Evolutionary conservation across 2,888 invertebrate genomes (phyloP).

Genomic region (Dexiosoma caninum): DNA sequence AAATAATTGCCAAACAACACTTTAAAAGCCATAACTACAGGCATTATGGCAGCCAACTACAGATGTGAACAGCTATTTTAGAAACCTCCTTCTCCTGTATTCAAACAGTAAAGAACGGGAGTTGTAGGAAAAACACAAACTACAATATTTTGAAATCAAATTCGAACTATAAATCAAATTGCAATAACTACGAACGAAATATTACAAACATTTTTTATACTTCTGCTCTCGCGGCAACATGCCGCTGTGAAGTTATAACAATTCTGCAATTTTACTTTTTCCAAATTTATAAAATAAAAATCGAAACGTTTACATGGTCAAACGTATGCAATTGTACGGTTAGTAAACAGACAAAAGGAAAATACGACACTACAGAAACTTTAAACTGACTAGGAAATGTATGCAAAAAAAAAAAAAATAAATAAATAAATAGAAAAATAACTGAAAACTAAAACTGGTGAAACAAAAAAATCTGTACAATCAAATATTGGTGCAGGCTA

Average conservation of each 20-base stretch:
- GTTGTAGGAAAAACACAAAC: neutral
- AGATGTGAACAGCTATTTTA: conserved; percentile 1
- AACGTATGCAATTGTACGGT: conserved; percentile 33
- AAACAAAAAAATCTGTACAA: no score
- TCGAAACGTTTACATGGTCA: conserved; percentile 60
- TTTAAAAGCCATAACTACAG: conserved; percentile 35
- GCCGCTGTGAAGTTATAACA: neutral
- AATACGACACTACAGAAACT: conserved; percentile 16
- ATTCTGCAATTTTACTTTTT: conserved; percentile 38
- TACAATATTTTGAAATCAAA: conserved; percentile 39
- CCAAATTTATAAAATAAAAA: conserved; percentile 58
- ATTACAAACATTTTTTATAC: conserved; percentile 19
- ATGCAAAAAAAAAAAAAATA: conserved; percentile 21
- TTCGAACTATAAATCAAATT: conserved; percentile 11
- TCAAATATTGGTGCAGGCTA: conserved; percentile 18
- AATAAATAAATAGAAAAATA: neutral
- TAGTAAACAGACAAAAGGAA: conserved; percentile 28
- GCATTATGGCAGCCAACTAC: neutral
- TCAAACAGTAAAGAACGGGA: neutral
- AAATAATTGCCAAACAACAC: conserved; percentile 55
- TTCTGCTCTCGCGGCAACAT: neutral
- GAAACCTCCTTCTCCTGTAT: neutral
- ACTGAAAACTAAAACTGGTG: no score
- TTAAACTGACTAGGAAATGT: conserved; percentile 30
- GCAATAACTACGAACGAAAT: conserved; percentile 16